These are phyloP conservation scores for Benthochromis sp. DNA, from an alignment of 2,113 vertebrate genomes.

Conservation along the genomic window DNA sequence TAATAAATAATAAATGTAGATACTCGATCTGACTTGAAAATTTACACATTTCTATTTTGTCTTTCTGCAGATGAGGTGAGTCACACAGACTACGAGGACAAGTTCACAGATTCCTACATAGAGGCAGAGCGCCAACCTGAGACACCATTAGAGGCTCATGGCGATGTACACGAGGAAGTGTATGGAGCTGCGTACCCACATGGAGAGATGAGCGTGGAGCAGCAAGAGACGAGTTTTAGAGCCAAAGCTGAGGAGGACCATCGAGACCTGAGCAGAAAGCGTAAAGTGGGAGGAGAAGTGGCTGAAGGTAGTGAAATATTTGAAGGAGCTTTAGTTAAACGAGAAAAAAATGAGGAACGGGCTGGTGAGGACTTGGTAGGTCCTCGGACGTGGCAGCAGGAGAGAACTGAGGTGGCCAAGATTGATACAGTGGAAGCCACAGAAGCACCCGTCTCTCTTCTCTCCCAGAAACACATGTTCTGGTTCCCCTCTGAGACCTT, in stretches of 20 bases:
- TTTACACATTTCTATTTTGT: background rate
- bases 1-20: background rate
- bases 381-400: constrained; percentile 5
- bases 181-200: background rate
- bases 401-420: constrained; percentile 34
- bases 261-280: constrained; percentile 31
- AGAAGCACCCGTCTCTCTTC: constrained; percentile 72
- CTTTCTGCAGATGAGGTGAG: constrained; percentile 75
- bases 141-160: constrained; percentile 38
- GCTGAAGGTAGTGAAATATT: background rate
- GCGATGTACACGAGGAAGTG: constrained; percentile 5
- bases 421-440: constrained; percentile 53
- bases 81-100: constrained; percentile 90
- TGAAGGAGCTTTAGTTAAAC: background rate
- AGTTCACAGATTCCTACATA: constrained; percentile 75
- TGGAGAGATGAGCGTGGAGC: constrained; percentile 29
- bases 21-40: background rate
- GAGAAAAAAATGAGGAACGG: constrained; percentile 1
- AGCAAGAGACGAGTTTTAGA: constrained; percentile 33
- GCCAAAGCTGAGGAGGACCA: background rate
- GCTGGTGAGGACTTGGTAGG: constrained; percentile 13
- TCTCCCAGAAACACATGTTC: constrained; percentile 83
- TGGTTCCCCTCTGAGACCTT: constrained; percentile 84
- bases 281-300: constrained; percentile 26
- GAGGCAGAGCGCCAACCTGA: constrained; percentile 44